Evolutionary conservation across 2,888 invertebrate genomes (phyloP), one percentile per base, ranked within the genome.

Genomic region (Polydrusus pterygomalis): DNA sequence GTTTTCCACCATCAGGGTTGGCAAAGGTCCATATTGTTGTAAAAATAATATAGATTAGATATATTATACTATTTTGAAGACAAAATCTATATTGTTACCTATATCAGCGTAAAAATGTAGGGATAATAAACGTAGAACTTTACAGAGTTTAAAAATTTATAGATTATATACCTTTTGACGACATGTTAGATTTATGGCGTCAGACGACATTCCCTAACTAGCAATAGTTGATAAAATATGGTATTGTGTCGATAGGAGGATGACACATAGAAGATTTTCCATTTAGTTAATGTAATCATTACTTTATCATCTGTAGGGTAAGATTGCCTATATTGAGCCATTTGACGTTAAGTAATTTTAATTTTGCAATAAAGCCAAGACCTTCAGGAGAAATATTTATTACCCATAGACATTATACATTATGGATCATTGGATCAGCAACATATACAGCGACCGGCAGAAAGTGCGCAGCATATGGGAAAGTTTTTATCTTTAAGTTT

Each of bases 1-100:
- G 51, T 70, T 75, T 75, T 63, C 64, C 47, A 75, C 65, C 75
- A 80, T 77, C 79, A 78, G 78, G 81, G 80, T 80, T 80, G 79
- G 78, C 70, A 78, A 79, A 80, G 79, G 80, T 80, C 80, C 80
- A 79, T 60, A 68, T 75, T 77, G 34, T 67, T 71, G 71, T 75
- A 67, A 67, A 67, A 75, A 70, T 47, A 65, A 30, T 70, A 43
- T 70, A 70, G 70, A 64, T 17, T 75, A 75, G 74, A 73, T 11
- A 63, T 45, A n/a, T n/a, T n/a, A 58, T 38, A 40, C 67, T 68
- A 68, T 68, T 73, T 73, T 73, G 73, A 62, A 60, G 68, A 51
- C 34, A 40, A 47, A 65, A 65, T 65, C 65, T 65, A 65, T 65
- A 45, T 43, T 63, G 45, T 63, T 45, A n/a, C n/a, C n/a, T n/a